These are phyloP conservation scores for Pterobdella sp. DNA, from an alignment of 2,888 invertebrate genomes.

Conservation along the genomic window DNA sequence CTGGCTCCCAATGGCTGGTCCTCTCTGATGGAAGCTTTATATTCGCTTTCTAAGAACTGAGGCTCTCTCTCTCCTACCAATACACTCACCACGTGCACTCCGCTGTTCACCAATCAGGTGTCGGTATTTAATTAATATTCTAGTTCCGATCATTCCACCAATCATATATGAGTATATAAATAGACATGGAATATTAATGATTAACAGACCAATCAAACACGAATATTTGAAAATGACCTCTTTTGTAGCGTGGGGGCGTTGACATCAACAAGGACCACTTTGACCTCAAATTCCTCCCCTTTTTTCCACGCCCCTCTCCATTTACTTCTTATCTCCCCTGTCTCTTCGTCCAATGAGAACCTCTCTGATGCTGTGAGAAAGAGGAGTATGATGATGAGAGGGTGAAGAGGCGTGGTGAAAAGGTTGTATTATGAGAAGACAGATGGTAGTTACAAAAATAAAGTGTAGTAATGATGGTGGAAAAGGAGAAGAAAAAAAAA, in stretches of 20 bases:
- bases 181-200: no score
- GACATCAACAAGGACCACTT: neutral
- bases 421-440: neutral
- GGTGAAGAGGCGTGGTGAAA: neutral
- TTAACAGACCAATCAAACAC: no score
- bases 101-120: no score
- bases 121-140: no score
- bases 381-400: neutral
- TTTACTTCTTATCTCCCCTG: neutral
- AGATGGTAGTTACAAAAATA: neutral
- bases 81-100: conserved; percentile 45
- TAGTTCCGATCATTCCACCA: no score
- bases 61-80: conserved; percentile 92
- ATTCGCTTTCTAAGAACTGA: conserved; percentile 90
- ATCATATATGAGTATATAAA: no score
- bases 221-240: neutral
- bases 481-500: neutral
- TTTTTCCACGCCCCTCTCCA: neutral
- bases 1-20: conserved; percentile 48
- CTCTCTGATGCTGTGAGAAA: neutral
- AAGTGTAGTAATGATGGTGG: neutral
- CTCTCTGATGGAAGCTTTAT: conserved; percentile 90
- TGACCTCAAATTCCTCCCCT: neutral
- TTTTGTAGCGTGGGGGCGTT: neutral
- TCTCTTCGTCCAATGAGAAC: neutral